These are phyloP conservation scores for Rhyacophila brunnea DNA, from an alignment of 1,140 invertebrate genomes.

Conservation along the genomic window DNA sequence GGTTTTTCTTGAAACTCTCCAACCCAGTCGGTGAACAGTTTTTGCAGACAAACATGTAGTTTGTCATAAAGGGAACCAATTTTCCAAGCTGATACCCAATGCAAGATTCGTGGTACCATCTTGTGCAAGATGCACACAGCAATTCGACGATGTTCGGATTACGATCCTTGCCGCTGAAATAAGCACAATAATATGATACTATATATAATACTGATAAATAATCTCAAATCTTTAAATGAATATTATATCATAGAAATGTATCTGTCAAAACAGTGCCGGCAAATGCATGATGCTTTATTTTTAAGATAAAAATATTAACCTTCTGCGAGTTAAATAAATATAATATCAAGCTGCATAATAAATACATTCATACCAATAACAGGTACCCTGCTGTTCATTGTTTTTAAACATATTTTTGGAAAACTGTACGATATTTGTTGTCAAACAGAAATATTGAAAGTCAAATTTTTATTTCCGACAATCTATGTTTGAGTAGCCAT, in stretches of 20 bases:
- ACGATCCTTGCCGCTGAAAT: constrained; percentile 81
- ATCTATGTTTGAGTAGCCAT: too few relatives aligned
- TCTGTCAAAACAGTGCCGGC: too few relatives aligned
- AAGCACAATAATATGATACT: too few relatives aligned
- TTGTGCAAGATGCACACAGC: constrained; percentile 83
- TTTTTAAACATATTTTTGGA: constrained; percentile 26
- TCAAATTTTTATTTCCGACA: too few relatives aligned
- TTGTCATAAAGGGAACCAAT: constrained; percentile 92
- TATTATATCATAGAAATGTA: too few relatives aligned
- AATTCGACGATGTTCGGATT: constrained; percentile 89
- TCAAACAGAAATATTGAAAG: background rate
- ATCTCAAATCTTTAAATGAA: too few relatives aligned
- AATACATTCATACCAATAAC: constrained; percentile 32
- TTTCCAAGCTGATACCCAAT: constrained; percentile 88
- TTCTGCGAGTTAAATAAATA: background rate
- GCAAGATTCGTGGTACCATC: constrained; percentile 93
- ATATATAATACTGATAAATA: too few relatives aligned
- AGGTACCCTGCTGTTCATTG: constrained; percentile 29
- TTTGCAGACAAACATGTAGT: constrained; percentile 95
- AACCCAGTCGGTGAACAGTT: constrained; percentile 89
- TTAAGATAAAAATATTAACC: too few relatives aligned
- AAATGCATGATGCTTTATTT: too few relatives aligned
- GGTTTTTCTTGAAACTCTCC: constrained; percentile 86
- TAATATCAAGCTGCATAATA: constrained; percentile 3
- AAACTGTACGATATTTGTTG: background rate